Percentiles rank a stretch among this genome's conserved stretches.
Conservation (phyloP, 2,797 vertebrate genomes). For the Aotus griseimembra region DNA sequence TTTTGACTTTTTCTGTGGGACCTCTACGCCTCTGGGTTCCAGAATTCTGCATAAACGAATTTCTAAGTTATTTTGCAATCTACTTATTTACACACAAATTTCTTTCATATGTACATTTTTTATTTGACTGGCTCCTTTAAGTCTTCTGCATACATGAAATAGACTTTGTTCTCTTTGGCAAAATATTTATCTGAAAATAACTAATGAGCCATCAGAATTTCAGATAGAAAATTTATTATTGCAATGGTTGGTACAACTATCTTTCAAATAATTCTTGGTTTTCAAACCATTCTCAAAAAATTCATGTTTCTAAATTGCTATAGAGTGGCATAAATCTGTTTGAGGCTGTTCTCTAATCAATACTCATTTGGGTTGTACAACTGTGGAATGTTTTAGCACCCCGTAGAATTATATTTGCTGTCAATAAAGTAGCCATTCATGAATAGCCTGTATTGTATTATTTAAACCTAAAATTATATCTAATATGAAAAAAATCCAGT, state of each 20-base stretch:
- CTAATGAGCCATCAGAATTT: background rate
- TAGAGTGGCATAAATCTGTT: constrained; percentile 61
- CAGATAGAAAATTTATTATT: constrained; percentile 31
- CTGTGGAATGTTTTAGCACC: constrained; percentile 61
- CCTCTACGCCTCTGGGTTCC: background rate
- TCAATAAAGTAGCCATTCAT: constrained; percentile 65
- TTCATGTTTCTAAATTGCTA: constrained; percentile 25
- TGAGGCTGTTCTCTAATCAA: constrained; percentile 64
- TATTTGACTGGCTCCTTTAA: constrained; percentile 29
- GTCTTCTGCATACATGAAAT: background rate
- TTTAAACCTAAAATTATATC: constrained; percentile 57
- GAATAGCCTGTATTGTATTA: constrained; percentile 11
- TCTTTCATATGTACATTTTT: constrained; percentile 13
- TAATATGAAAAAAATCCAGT: constrained; percentile 21
- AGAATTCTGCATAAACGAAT: background rate
- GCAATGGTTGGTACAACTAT: background rate
- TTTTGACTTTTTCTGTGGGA: background rate
- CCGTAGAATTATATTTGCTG: constrained; percentile 68
- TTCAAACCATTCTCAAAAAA: constrained; percentile 63
- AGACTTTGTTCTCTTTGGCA: background rate
- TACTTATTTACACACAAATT: background rate
- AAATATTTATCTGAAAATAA: constrained; percentile 41
- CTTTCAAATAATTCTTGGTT: constrained; percentile 53
- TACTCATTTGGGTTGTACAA: constrained; percentile 70
- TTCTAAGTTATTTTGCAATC: background rate